Evolutionary conservation across 2,113 vertebrate genomes (phyloP), one percentile per base, ranked within the genome.

Genomic region (Ceratotherium simum): DNA sequence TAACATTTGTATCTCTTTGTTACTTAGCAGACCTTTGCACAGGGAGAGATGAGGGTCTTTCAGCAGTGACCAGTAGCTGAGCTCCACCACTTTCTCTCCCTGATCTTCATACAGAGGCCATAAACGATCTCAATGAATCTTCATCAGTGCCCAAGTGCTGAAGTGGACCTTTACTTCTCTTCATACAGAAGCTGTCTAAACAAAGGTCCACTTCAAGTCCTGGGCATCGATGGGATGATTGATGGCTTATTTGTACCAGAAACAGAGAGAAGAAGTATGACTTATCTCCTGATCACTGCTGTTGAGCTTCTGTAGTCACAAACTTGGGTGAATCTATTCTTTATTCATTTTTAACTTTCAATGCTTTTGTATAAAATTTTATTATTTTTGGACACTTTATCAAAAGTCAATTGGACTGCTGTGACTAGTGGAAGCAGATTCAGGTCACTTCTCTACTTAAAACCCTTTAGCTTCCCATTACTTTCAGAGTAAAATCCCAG

Each of bases 401-500:
- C 29, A 48, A 64, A 80, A 82, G 23, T 95, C 90, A 88, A 69
- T 67, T 58, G 78, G 11, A 39, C 21, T 73, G 42, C 2, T 62
- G 33, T 93, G 36, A 88, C 8, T 65, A 70, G 54, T 82, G 42
- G 42, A 90, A 96, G 20, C 21, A 87, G 69, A 82, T 67, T 54
- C 29, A 73, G 83, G 21, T 51, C 29, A 92, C 56, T 94, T 94
- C 10, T 90, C 17, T 95, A 70, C 4, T 90, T 94, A 86, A 95
- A 94, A 73, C 3, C 0, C 2, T 79, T 90, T n/a, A 69, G 11
- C 48, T 76, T 94, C 23, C 8, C 21, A 69, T 94, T 60, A 86
- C 29, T 46, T 94, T 82, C 5, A 36, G 46, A 91, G 85, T 20
- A 94, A 88, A 95, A 86, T 86, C 36, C 31, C 86, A 96, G 25